Base-by-base conservation (phyloP, 2,888 invertebrate genomes). In the Leucophora obtusa region DNA sequence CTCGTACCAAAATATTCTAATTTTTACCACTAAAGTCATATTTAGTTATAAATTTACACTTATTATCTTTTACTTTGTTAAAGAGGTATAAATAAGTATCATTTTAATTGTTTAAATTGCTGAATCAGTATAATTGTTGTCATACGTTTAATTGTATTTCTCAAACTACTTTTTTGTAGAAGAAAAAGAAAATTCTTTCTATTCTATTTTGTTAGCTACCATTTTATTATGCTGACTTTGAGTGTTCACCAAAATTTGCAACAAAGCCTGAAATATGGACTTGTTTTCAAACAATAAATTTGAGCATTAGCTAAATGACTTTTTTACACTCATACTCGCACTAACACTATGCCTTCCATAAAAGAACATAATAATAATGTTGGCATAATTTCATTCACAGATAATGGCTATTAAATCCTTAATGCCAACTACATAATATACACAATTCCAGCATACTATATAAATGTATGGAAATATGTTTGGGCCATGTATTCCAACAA, bases 271-370 rank as follows among this genome's bases (percentile, higher is more conserved):
- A 84, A 83, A 82, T 83, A 84, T 84, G 75, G 82, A 82, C 80
- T 82, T 84, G 84, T 84, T 84, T 84, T 84, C 82, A 75, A 84
- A 84, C 83, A 84, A 84, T 84, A 84, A 84, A 84, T 84, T 84
- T 78, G 58, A 66, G 84, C 83, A 84, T 84, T 84, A 84, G 83
- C 82, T 82, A 82, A 82, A 75, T 82, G 82, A 78, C 75, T 77
- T 80, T 83, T 14, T 47, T 78, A 75, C 72, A 66, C 70, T 65
- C 38, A 51, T 43, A 43, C 43, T 24, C 28, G 4, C 7, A 1
- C 6, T 28, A 28, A 47, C 14, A 15, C 6, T 47, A n/a, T 47
- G 43, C 43, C 43, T 47, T 47, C n/a, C n/a, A 2, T 47, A 59
- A 28, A 59, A 70, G 5, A 21, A 63, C 18, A 53, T 71, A 43